phyloP scores from a whole-genome alignment of 2,888 invertebrate species.

The Lepas anatifera region DNA sequence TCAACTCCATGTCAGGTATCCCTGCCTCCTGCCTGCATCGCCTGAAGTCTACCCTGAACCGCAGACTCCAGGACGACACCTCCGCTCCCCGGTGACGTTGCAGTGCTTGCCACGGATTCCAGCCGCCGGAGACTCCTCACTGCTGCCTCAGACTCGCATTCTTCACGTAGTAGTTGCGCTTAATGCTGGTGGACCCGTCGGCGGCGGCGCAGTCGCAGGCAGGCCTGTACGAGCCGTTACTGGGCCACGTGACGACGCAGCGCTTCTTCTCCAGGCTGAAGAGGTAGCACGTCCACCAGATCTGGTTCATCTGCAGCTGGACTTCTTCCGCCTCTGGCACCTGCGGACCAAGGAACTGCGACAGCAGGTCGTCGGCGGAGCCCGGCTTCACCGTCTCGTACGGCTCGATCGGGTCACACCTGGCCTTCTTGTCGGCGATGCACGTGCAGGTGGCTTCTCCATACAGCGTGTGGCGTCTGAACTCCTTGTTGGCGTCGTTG shows the following conservation, averaged over 20 bases:
- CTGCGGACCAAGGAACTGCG: not conserved
- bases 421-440: not conserved
- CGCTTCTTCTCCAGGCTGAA: not conserved
- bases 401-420: not conserved
- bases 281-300: not conserved
- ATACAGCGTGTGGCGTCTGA: not conserved
- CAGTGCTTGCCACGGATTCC: not conserved
- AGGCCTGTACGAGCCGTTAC: not conserved
- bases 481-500: not conserved
- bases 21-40: not conserved
- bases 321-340: not conserved
- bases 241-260: not conserved
- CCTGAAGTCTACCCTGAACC: not conserved
- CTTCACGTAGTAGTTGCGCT: not conserved
- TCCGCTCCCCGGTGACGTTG: not conserved
- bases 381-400: not conserved
- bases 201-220: not conserved
- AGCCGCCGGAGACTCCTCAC: not conserved
- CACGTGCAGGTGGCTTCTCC: not conserved
- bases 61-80: not conserved
- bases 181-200: not conserved
- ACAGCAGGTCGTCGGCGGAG: not conserved
- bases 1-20: not conserved
- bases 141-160: too few relatives aligned
- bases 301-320: not conserved